These are phyloP conservation scores for Blastomussa wellsi DNA, from an alignment of 92 coral and sea anemone genomes.

Conservation along the genomic window DNA sequence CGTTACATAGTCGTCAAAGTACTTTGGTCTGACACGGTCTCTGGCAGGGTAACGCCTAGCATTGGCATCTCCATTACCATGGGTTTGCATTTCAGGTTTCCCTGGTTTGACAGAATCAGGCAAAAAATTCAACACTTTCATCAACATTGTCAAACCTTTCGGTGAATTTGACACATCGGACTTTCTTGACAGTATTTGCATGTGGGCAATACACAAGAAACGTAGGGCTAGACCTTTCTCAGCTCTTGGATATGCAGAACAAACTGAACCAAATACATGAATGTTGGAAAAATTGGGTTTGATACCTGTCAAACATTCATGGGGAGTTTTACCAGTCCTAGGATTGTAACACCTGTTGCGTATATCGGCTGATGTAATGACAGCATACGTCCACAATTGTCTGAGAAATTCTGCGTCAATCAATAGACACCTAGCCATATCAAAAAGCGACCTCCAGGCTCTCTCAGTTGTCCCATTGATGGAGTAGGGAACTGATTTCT, in stretches of 20 bases:
- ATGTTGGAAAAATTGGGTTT: too few relatives aligned
- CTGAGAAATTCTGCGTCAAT: too few relatives aligned
- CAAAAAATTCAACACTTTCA: not conserved
- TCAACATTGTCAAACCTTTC: constrained; percentile 35
- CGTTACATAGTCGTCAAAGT: constrained; percentile 38
- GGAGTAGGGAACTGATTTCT: too few relatives aligned
- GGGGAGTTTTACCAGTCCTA: constrained; percentile 33
- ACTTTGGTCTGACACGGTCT: constrained; percentile 35
- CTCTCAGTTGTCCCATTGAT: too few relatives aligned
- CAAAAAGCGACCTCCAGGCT: too few relatives aligned
- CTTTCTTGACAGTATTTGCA: constrained; percentile 31
- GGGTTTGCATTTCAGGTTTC: constrained; percentile 10
- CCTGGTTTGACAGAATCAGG: constrained; percentile 8
- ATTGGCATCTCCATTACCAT: not conserved
- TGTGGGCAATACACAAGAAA: constrained; percentile 50
- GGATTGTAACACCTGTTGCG: constrained; percentile 43
- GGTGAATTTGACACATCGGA: constrained; percentile 44
- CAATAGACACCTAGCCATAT: too few relatives aligned
- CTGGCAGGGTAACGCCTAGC: constrained; percentile 41
- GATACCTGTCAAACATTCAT: constrained; percentile 41
- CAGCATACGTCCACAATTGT: too few relatives aligned
- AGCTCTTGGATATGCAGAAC: constrained; percentile 56
- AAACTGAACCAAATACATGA: constrained; percentile 52
- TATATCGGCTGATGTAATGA: too few relatives aligned
- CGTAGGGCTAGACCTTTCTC: constrained; percentile 45